Base-by-base conservation (phyloP, 2,888 invertebrate genomes). In the Oeneis ivallda region DNA sequence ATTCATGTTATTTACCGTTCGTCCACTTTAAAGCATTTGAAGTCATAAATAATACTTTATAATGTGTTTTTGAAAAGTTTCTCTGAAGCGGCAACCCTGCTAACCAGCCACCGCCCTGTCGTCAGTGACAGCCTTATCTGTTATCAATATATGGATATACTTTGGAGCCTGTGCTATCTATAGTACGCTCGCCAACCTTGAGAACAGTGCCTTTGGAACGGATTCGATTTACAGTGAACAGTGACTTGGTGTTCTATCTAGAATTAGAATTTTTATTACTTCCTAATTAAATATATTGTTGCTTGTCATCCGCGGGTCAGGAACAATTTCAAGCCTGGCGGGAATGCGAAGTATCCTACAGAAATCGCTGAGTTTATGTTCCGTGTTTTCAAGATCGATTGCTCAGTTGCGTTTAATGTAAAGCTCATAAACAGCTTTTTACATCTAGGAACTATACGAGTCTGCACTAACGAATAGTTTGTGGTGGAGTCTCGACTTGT, bases 81-180 rank as follows among this genome's bases (percentile, higher is more conserved):
- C 43, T 6, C 34, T 6, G 5, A 19, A 15, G 52, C 52, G 54
- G 45, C 43, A 62, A 62, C 62, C 63, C 50, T 57, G 85, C 82
- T 81, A 81, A 76, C 78, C 79, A 77, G 82, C 87, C 85, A 81
- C 87, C 87, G 86, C 86, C 87, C 78, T 80, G 79, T 78, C 83
- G 79, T 78, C 82, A 78, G 83, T 84, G 85, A 85, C 87, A 86
- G 82, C 82, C 83, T 87, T 91, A 91, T 90, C 90, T 86, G 89
- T 92, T 92, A 92, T 91, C 91, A 92, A 80, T 90, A 84, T 87
- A 87, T 76, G 79, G 81, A 87, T 86, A 86, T 83, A 84, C 84
- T 43, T 82, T 80, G 76, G 81, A 81, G 78, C 74, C 71, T 68
- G 70, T 74, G 72, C 74, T 79, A 88, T 85, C 76, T 80, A 87